Conservation (phyloP, 2,888 invertebrate species). For the Erebia aethiops region DNA sequence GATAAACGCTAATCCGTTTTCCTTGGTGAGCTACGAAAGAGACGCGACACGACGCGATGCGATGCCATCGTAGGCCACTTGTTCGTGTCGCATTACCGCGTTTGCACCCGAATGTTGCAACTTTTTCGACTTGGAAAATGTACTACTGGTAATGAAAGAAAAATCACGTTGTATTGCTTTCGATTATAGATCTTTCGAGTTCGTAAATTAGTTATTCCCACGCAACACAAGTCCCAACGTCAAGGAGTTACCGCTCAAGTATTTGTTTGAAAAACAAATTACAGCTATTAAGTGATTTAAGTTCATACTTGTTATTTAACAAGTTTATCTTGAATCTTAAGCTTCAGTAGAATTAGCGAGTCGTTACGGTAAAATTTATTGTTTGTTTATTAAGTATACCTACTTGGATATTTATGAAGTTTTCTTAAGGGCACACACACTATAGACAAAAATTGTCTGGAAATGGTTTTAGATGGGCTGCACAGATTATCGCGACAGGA, state of each 20-base stretch:
- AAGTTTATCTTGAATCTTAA: slow-evolving; percentile 19
- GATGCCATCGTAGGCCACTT: no score
- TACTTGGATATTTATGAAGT: background rate
- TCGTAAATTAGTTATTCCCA: slow-evolving; percentile 19
- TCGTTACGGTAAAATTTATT: slow-evolving; percentile 2
- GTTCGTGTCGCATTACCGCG: no score
- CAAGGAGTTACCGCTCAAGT: slow-evolving; percentile 20
- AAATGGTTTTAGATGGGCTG: no score
- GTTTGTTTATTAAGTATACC: background rate
- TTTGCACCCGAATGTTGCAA: no score
- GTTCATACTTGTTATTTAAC: slow-evolving; percentile 13
- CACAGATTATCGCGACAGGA: no score
- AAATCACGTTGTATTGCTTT: slow-evolving; percentile 9
- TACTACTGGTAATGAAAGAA: background rate
- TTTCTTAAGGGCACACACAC: no score
- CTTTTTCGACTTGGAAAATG: background rate
- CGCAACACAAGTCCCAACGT: slow-evolving; percentile 16
- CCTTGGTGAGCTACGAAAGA: no score
- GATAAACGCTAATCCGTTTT: no score
- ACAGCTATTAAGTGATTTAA: slow-evolving; percentile 21
- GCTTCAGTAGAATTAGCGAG: background rate
- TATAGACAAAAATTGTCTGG: no score
- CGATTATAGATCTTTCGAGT: slow-evolving; percentile 6
- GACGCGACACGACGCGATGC: no score
- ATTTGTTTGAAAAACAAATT: slow-evolving; percentile 29